phyloP scores from a whole-genome alignment of 2,113 vertebrate species.

The Pseudonaja textilis region DNA sequence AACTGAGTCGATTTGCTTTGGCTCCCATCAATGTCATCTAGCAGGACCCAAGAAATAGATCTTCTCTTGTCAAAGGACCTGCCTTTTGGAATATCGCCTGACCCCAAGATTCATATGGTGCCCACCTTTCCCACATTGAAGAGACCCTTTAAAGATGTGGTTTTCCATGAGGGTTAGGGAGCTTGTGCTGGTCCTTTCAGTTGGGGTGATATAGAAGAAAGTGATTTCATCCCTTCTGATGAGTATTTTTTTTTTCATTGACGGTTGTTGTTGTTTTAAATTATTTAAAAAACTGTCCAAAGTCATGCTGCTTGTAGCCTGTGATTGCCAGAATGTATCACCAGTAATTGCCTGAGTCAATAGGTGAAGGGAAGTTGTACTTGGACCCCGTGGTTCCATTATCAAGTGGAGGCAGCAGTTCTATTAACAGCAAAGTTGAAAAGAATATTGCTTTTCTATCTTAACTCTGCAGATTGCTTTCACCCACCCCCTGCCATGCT shows the following conservation, averaged over 20 bases:
- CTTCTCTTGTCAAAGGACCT: neutral
- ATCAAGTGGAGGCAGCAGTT: neutral
- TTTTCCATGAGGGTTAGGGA: neutral
- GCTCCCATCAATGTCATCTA: neutral
- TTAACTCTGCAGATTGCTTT: neutral
- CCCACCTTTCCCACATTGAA: neutral
- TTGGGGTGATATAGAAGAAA: neutral
- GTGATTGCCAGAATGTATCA: neutral
- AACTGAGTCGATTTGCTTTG: neutral
- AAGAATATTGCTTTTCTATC: neutral
- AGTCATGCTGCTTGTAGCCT: neutral
- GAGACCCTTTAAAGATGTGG: neutral
- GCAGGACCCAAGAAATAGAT: neutral
- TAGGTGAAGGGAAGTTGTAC: neutral
- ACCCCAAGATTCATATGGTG: neutral
- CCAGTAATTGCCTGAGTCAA: neutral
- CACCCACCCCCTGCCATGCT: slow-evolving; percentile 24
- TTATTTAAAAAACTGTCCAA: neutral
- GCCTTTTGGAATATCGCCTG: neutral
- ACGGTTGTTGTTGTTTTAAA: neutral
- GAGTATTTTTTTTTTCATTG: neutral
- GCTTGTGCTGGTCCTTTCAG: neutral
- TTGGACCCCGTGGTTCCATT: neutral
- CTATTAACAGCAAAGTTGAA: neutral
- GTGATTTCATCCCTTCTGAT: neutral